These are phyloP conservation scores for Oryctolagus cuniculus DNA, from an alignment of 2,113 vertebrate species.

Conservation along the genomic window DNA sequence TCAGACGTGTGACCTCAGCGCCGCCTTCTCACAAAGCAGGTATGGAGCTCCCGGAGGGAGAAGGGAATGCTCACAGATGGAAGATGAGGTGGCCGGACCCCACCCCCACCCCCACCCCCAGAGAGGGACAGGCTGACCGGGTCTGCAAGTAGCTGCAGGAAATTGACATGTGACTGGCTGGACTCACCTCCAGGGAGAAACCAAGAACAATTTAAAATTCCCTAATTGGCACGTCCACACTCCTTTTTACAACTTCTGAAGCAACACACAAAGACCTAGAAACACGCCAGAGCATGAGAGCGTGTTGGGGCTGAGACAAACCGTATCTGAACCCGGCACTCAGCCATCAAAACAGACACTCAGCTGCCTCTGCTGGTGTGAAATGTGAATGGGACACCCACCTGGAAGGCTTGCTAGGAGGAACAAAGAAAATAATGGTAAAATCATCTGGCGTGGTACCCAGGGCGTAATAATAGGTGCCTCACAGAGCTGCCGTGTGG, in stretches of 20 bases:
- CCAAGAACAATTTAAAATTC: not conserved
- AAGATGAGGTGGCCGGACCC: not conserved
- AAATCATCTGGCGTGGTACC: not conserved
- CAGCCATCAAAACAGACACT: not conserved
- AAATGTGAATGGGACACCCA: not conserved
- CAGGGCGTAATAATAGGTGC: not conserved
- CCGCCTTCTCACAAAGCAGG: not conserved
- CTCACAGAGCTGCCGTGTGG: not conserved
- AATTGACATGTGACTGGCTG: not conserved
- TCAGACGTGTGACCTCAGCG: not conserved
- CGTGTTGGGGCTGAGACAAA: not conserved
- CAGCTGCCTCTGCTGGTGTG: not conserved
- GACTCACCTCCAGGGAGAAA: not conserved
- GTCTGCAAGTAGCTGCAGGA: not conserved
- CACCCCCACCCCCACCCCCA: not conserved
- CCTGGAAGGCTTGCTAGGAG: not conserved
- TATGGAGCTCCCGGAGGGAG: not conserved
- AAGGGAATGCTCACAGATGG: not conserved
- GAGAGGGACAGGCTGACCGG: not conserved
- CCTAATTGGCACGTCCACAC: no score
- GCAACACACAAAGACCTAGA: not conserved
- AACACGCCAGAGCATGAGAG: not conserved
- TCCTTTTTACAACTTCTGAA: not conserved
- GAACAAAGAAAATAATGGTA: not conserved
- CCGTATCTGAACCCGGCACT: not conserved